Base-by-base conservation (phyloP, 2,113 vertebrate species). In the Brachionichthys hirsutus region DNA sequence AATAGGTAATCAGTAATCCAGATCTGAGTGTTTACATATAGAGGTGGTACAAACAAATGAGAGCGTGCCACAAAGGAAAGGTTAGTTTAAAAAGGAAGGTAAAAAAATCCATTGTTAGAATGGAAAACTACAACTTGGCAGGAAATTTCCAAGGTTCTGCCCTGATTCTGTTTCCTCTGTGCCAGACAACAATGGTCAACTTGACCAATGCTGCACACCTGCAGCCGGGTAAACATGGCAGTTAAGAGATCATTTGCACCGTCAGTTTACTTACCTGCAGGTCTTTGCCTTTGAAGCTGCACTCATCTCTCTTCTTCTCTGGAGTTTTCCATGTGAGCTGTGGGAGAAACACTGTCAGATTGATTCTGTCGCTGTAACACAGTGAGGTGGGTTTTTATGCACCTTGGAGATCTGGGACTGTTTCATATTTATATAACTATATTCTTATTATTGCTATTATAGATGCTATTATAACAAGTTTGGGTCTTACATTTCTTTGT, bases 241-340 rank as follows among this genome's bases (percentile, higher is more conserved):
- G 65, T 17, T 19, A 50, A 50, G 54, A 40, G 57, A 55, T 48
- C 61, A 70, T 70, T 62, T 18, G 62, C 47, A 63, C 22, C 40
- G 57, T 42, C 62, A 13, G 55, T 44, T 65, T 34, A 79, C 93
- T 94, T 78, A 94, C 97, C 91, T 95, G 91, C 0, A 92, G 92
- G 84, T 96, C 92, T 90, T 97, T 98, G 75, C 97, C 97, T 88
- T 99, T 99, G 89, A 98, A 98, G 74, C 90, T 91, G 43, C 97
- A 99, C 77, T 98, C 94, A 1, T 90, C 88, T 74, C 96, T 95
- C 84, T 94, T 94, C 55, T 82, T 91, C 1, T 92, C 81, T n/a
- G 94, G 93, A 0, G 95, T 94, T 7, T 73, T 81, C 97, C 97
- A 99, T 0, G 53, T 89, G 56, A 98, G 86, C 97, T 98, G 87